Evolutionary conservation across 1,140 invertebrate genomes (phyloP), one percentile per base, ranked within the genome.

Genomic region (Scaptomyza hsui): DNA sequence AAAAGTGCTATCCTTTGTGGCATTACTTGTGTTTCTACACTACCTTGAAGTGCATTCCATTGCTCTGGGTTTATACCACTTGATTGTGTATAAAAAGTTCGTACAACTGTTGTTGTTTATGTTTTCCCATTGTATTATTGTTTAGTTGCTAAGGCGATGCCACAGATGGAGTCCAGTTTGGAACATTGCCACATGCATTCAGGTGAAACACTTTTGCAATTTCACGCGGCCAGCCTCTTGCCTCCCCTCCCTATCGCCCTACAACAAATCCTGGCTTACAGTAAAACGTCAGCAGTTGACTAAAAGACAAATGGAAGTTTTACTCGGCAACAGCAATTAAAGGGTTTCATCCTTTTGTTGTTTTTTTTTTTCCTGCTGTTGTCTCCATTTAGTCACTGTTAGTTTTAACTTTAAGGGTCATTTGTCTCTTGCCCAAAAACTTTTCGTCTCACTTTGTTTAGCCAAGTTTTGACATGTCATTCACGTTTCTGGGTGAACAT

Each of bases 371-470:
- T 72, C 77, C 77, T 57, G 32, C 29, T 64, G 53, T 75, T 86
- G 81, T 72, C 70, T 81, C 69, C 82, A 86, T 86, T 86, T 86
- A 86, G 82, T 86, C 81, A 88, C 81, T 86, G 81, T 86, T 86
- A 75, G 81, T 86, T 86, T 77, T 75, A 88, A 88, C 77, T 86
- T 77, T 78, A 65, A 68, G 82, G 73, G 77, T 86, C 82, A 86
- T 86, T 86, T 86, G 81, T 86, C 81, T 86, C 63, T 72, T 72
- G 72, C 57, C 10, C 75, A 37, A 24, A 37, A 83, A 79, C 64
- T 83, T 83, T 75, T 77, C 69, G 74, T 86, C 74, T 88, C 77
- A 86, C 82, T 88, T 88, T 86, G 78, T 85, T 83, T 83, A 61
- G 79, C 79, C 79, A 82, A 82, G 57, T 82, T n/a, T n/a, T 86